Evolutionary conservation across 2,888 invertebrate species (phyloP), one percentile per base, ranked within the genome.

Genomic region (Octonoba sinensis): DNA sequence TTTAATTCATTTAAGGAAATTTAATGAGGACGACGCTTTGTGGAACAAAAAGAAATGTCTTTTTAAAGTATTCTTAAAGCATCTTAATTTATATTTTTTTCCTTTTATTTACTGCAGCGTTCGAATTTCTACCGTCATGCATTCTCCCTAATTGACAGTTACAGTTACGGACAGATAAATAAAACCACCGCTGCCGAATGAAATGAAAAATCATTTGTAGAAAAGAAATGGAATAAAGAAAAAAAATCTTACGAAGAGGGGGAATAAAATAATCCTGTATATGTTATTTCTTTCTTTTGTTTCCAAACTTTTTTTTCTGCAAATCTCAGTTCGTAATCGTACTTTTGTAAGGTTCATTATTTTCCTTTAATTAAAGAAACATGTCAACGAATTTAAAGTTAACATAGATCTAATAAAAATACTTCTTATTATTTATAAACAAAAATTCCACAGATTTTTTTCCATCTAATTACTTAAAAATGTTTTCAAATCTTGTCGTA

Each of bases 1-100:
- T 79, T 72, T 79, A 79, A 79, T 79, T 78, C 72, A 79, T 79
- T 79, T 79, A 79, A 66, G 66, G 54, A 66, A 71, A 67, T 72
- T 79, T 79, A 79, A 79, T 79, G 78, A 79, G 78, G 18, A 49
- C 24, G 66, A 72, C 71, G 36, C 44, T 62, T 62, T 57, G 18
- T 20, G 3, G 13, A 36, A 36, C n/a, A 44, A 62, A 62, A 62
- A 36, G 36, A 36, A 36, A 36, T 36, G 36, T 11, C 36, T 36
- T 36, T 36, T 36, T 36, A 36, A 62, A 62, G n/a, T 24, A 16
- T 44, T 62, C 72, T 79, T 60, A 18, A 59, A 57, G 60, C 22
- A 62, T 72, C 67, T 66, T 79, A 79, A 79, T 79, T 79, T 72
- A 72, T 72, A 72, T 79, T 79, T 22, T 72, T 59, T 3, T 44